Evolutionary conservation across 2,113 vertebrate species (phyloP).

Genomic region (Carassius gibelio): DNA sequence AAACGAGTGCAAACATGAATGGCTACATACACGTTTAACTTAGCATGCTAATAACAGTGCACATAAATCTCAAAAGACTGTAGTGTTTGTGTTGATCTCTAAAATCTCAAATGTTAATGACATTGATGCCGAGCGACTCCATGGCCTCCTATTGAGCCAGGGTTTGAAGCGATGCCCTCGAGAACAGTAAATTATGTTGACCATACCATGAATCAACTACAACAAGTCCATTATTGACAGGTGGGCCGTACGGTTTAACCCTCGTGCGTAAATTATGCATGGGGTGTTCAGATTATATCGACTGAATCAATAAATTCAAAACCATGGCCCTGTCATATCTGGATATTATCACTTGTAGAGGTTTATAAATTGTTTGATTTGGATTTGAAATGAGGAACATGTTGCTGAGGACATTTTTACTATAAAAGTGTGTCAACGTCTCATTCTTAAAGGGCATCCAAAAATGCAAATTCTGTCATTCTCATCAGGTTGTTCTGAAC

Average conservation of each 20-base stretch:
- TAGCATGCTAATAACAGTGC: conserved; percentile 42
- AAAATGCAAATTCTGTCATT: not conserved
- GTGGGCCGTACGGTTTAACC: conserved; percentile 42
- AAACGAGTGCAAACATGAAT: conserved; percentile 46
- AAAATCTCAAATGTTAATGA: conserved; percentile 54
- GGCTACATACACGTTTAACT: conserved; percentile 42
- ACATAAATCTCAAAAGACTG: conserved; percentile 59
- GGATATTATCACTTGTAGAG: conserved; percentile 28
- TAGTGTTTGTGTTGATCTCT: conserved; percentile 66
- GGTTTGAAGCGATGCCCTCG: conserved; percentile 45
- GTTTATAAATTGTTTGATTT: conserved; percentile 10
- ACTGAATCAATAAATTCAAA: conserved; percentile 50
- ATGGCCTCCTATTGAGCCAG: conserved; percentile 56
- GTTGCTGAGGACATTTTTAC: not conserved
- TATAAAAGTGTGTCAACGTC: not conserved
- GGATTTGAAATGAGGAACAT: conserved; percentile 19
- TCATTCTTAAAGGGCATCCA: not conserved
- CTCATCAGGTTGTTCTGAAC: not conserved
- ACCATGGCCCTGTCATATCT: conserved; percentile 36
- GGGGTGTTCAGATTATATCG: conserved; percentile 26
- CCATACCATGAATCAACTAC: conserved; percentile 57
- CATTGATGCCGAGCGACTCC: conserved; percentile 53
- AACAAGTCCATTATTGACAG: conserved; percentile 61
- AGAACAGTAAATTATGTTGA: conserved; percentile 38
- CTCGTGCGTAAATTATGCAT: conserved; percentile 50